Evolutionary conservation across 2,888 invertebrate genomes (phyloP), one percentile per base, ranked within the genome.

Genomic region (Halictus ligatus): DNA sequence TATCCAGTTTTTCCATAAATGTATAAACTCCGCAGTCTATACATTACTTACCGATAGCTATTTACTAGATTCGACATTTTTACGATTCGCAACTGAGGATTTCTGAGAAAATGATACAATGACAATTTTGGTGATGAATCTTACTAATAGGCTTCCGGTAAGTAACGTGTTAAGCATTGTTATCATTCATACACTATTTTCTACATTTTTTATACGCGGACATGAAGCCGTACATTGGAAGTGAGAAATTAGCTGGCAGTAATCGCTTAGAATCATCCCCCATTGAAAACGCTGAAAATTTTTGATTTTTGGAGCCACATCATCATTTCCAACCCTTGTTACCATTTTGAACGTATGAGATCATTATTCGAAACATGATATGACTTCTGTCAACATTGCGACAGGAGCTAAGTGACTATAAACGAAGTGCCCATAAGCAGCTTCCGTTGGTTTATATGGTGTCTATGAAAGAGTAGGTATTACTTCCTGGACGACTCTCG

Each of bases 401-500:
- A 8, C 21, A 21, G 10, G 10, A 21, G 54, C 21, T 10, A 54
- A 10, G 10, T 54, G 10, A n/a, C n/a, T 21, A 54, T n/a, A 54
- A 54, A 3, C 54, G 21, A 54, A n/a, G 21, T 10, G n/a, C 10
- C 10, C n/a, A 10, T 54, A 54, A 8, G n/a, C 54, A 54, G 21
- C 21, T 8, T 8, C 50, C 21, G 21, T 50, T 6, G 7, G 6
- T 50, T 50, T 50, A 54, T 50, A 50, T 21, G 54, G 21, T 54
- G 21, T 54, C 54, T 54, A n/a, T 54, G n/a, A 54, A 10, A n/a
- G n/a, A 54, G 10, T 54, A n/a, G 29, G 29, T 25, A 15, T 64
- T 64, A 64, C 64, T 64, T 64, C 15, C 64, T 64, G 64, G 25
- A n/a, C 64, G 64, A 64, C 29, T 29, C 29, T 64, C 64, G 64